Evolutionary conservation across 2,888 invertebrate species (phyloP).

Genomic region (Epinotia bilunana): DNA sequence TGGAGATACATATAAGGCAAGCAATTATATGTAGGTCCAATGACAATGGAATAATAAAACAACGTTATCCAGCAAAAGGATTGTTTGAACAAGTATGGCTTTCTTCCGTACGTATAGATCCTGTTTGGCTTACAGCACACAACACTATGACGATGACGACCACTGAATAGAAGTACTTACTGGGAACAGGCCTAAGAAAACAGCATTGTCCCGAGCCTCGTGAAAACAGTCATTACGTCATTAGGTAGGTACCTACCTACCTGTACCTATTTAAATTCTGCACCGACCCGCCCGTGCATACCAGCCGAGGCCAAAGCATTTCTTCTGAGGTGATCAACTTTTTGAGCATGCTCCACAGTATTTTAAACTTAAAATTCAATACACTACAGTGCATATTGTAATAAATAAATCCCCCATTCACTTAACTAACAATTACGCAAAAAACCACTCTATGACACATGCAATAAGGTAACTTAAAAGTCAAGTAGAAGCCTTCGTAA

Average conservation of each 20-base stretch:
- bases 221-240: conserved; percentile 27
- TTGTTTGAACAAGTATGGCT: too few relatives aligned
- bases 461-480: conserved; percentile 20
- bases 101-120: too few relatives aligned
- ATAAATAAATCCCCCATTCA: conserved; percentile 47
- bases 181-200: not conserved
- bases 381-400: conserved; percentile 46
- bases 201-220: not conserved
- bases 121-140: too few relatives aligned
- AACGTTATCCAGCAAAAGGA: too few relatives aligned
- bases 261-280: conserved; percentile 52
- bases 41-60: not conserved
- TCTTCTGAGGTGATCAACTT: conserved; percentile 76
- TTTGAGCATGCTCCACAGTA: conserved; percentile 42
- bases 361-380: conserved; percentile 49
- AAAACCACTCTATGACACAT: conserved; percentile 47
- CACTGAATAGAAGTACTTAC: not conserved
- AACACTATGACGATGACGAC: too few relatives aligned
- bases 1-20: too few relatives aligned
- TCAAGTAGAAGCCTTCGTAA: conserved; percentile 30
- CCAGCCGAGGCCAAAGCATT: conserved; percentile 73
- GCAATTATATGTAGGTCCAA: too few relatives aligned
- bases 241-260: conserved; percentile 31
- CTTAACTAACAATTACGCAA: conserved; percentile 49
- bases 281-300: conserved; percentile 60